Evolutionary conservation across 2,113 vertebrate genomes (phyloP).

Genomic region (rabbit (Oryctolagus cuniculus)): DNA sequence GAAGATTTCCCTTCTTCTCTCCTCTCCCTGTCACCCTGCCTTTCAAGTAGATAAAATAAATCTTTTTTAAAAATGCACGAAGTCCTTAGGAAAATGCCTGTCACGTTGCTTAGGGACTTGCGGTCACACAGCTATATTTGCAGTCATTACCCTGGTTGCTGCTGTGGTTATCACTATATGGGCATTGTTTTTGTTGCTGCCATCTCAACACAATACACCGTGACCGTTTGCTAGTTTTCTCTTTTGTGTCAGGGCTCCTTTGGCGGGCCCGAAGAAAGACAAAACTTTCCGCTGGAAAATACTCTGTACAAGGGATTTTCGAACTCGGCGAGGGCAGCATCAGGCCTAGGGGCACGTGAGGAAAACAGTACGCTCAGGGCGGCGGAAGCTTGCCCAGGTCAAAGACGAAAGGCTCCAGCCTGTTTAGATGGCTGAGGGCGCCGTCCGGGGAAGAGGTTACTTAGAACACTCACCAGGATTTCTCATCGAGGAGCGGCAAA

Average conservation of each 20-base stretch:
- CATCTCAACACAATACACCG: no score
- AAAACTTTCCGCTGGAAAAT: neutral
- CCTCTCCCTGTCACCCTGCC: no score
- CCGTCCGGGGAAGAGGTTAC: neutral
- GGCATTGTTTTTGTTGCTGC: no score
- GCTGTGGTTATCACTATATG: fast-evolving
- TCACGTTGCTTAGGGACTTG: neutral
- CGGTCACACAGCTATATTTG: no score
- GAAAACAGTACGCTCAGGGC: neutral
- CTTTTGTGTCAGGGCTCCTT: neutral
- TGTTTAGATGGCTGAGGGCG: no score
- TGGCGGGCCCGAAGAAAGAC: neutral
- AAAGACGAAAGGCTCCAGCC: no score
- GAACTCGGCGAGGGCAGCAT: neutral
- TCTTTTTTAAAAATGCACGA: no score
- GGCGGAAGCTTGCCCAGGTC: no score
- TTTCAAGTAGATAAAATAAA: no score
- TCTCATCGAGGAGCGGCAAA: neutral
- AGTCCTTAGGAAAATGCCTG: no score
- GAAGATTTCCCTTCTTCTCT: no score
- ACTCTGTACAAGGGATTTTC: neutral
- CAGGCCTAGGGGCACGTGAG: neutral
- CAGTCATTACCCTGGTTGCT: neutral
- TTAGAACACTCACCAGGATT: neutral
- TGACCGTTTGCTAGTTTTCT: no score